phyloP scores from a whole-genome alignment of 2,113 vertebrate genomes.

The Vulpes ferrilata region DNA sequence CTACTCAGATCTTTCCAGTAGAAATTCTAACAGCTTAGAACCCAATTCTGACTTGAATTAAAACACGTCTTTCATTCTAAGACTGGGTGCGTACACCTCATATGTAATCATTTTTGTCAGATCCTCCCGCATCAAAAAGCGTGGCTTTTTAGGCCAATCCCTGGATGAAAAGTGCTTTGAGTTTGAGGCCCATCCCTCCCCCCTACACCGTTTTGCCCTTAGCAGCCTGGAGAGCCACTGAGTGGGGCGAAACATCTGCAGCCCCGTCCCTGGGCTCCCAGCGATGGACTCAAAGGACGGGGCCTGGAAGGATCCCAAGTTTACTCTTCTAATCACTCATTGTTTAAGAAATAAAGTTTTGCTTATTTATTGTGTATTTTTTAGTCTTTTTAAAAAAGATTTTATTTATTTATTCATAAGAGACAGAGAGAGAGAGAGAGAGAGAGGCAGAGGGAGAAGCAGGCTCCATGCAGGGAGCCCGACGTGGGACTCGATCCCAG shows the following conservation, averaged over 20 bases:
- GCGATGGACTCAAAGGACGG: background rate
- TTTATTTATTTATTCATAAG: too few relatives aligned
- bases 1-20: background rate
- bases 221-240: background rate
- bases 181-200: background rate
- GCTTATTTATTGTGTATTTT: background rate
- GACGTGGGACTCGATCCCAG: too few relatives aligned
- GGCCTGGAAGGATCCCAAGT: background rate
- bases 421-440: too few relatives aligned
- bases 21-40: constrained; percentile 17
- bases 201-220: background rate
- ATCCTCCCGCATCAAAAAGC: constrained; percentile 64
- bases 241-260: background rate
- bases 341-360: constrained; percentile 20
- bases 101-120: constrained; percentile 67
- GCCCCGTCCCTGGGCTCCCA: background rate
- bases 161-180: constrained; percentile 5
- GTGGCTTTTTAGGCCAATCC: constrained; percentile 52
- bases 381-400: background rate
- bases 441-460: too few relatives aligned
- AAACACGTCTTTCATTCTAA: constrained; percentile 75
- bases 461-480: too few relatives aligned
- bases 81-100: constrained; percentile 23
- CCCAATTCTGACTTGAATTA: background rate
- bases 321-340: background rate